Percentiles rank a stretch among this genome's conserved stretches.
phyloP scores from a whole-genome alignment of 2,797 vertebrate genomes.

The Salarias fasciatus region DNA sequence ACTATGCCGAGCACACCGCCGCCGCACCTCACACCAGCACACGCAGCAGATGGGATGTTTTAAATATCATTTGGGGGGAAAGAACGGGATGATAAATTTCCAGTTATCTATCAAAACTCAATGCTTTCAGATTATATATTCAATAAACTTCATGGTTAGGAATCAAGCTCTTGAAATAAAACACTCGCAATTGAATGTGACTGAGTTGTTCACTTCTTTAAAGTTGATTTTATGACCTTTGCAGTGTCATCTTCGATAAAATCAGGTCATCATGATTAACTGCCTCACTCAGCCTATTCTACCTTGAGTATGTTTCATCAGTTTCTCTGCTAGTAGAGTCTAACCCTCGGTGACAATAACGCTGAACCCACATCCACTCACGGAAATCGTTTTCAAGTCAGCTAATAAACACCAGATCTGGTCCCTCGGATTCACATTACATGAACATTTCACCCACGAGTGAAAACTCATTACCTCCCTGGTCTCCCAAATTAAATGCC shows the following conservation, averaged over 20 bases:
- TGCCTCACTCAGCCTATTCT: not conserved
- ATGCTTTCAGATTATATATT: constrained; percentile 7
- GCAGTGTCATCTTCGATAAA: constrained; percentile 10
- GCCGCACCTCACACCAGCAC: constrained; percentile 31
- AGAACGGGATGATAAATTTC: constrained; percentile 34
- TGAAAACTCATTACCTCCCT: constrained; percentile 56
- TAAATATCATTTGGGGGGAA: constrained; percentile 30
- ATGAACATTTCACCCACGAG: constrained; percentile 56
- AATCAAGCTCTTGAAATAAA: constrained; percentile 4
- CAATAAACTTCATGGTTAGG: constrained; percentile 11
- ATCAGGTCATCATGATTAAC: not conserved
- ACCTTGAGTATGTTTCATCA: not conserved
- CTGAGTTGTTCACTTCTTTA: constrained; percentile 6
- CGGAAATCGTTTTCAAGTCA: constrained; percentile 40
- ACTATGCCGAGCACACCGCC: constrained; percentile 38
- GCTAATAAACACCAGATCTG: constrained; percentile 49
- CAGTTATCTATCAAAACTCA: constrained; percentile 32
- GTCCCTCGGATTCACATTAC: constrained; percentile 42
- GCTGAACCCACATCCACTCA: constrained; percentile 18
- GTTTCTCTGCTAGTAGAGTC: constrained; percentile 12
- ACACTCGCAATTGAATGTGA: not conserved
- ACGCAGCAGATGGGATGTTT: constrained; percentile 54
- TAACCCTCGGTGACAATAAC: constrained; percentile 5
- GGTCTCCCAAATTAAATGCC: constrained; percentile 34
- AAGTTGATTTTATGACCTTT: constrained; percentile 3